Evolutionary conservation across 2,113 vertebrate genomes (phyloP).

Genomic region (Corapipo altera): DNA sequence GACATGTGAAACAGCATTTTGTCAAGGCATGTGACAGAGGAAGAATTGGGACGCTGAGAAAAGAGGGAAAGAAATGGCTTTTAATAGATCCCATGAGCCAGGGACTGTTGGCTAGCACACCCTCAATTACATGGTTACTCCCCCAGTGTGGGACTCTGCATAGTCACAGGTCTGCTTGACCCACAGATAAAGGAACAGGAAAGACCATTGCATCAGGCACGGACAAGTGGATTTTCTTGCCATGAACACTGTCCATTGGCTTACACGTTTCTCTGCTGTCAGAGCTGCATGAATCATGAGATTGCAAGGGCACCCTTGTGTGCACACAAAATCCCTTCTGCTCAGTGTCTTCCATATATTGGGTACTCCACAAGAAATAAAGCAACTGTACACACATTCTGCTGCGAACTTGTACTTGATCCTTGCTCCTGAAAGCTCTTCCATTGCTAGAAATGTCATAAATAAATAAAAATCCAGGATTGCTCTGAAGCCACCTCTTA

Average conservation of each 20-base stretch:
- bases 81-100: not conserved
- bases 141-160: not conserved
- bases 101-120: not conserved
- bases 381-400: not conserved
- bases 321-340: not conserved
- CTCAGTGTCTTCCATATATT: not conserved
- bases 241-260: not conserved
- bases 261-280: not conserved
- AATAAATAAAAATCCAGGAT: not conserved
- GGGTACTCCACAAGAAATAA: not conserved
- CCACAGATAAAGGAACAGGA: not conserved
- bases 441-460: not conserved
- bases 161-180: not conserved
- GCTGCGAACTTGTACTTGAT: not conserved
- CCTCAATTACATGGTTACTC: not conserved
- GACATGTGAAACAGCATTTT: slow-evolving; percentile 5
- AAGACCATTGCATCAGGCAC: not conserved
- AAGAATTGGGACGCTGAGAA: not conserved
- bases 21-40: not conserved
- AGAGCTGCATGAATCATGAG: not conserved
- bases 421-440: not conserved
- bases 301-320: not conserved
- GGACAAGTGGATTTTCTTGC: not conserved
- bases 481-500: not conserved
- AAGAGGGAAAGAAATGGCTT: not conserved